A percentile compares a stretch with the other conserved stretches of the same genome.
Conservation (phyloP, 2,113 vertebrate genomes). For the Apistogramma diplotaenia region DNA sequence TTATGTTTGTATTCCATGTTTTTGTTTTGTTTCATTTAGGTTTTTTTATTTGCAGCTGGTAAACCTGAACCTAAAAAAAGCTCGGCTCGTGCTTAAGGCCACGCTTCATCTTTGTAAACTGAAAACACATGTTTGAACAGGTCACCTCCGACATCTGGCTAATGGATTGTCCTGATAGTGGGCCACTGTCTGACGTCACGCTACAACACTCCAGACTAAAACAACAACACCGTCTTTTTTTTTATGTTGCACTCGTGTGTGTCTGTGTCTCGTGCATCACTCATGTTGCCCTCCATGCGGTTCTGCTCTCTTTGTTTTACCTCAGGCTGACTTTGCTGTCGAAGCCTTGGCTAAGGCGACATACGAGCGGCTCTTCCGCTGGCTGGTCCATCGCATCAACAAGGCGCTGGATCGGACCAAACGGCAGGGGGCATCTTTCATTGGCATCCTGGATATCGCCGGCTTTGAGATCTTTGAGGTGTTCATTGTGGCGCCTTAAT, state of each 20-base stretch:
- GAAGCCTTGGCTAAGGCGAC: slow-evolving; percentile 97
- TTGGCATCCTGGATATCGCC: slow-evolving; percentile 97
- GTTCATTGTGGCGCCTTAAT: slow-evolving; percentile 60
- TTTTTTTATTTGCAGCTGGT: background rate
- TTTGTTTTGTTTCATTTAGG: background rate
- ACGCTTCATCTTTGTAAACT: background rate
- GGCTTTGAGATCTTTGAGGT: slow-evolving; percentile 99
- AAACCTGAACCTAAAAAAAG: too few relatives aligned
- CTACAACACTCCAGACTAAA: background rate
- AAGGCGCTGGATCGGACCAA: slow-evolving; percentile 97
- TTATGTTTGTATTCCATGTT: background rate
- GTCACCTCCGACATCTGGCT: background rate
- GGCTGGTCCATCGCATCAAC: slow-evolving; percentile 98
- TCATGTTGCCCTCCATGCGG: background rate
- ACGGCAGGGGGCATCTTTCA: slow-evolving; percentile 95
- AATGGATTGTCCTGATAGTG: background rate
- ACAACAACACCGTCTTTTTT: background rate
- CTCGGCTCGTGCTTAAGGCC: background rate
- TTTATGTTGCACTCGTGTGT: background rate
- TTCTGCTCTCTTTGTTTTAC: background rate
- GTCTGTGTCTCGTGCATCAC: background rate
- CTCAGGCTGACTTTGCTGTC: slow-evolving; percentile 94
- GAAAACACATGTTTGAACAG: background rate
- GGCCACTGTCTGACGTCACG: background rate
- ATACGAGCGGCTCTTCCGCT: slow-evolving; percentile 96